Percentiles rank a stretch among this genome's conserved stretches.
phyloP scores from a whole-genome alignment of 2,888 invertebrate species.

The Chamaedrilus cognettii region DNA sequence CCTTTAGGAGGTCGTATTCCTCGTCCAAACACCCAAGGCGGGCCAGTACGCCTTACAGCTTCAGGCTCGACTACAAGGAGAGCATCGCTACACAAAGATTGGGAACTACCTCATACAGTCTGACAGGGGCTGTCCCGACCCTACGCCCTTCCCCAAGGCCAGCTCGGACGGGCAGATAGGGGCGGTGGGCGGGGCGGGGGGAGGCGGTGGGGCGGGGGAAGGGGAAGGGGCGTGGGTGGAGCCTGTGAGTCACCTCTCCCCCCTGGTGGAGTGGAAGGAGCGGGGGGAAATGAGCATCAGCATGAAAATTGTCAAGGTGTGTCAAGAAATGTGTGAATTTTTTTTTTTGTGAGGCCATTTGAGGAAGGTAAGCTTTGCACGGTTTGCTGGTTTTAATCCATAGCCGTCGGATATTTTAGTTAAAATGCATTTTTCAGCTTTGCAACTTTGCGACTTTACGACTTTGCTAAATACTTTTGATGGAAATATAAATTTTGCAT shows the following conservation, averaged over 20 bases:
- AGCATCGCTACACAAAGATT: neutral
- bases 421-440: too few relatives aligned
- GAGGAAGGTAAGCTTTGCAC: too few relatives aligned
- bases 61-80: neutral
- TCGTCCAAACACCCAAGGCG: slow-evolving; percentile 12
- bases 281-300: neutral
- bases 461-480: too few relatives aligned
- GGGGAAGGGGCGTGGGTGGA: neutral
- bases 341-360: too few relatives aligned
- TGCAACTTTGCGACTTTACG: too few relatives aligned
- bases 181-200: neutral
- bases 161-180: neutral
- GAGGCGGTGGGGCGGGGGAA: too few relatives aligned
- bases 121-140: slow-evolving; percentile 15
- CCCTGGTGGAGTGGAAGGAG: neutral
- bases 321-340: too few relatives aligned
- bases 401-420: too few relatives aligned
- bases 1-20: slow-evolving; percentile 11
- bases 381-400: too few relatives aligned
- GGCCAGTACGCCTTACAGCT: slow-evolving; percentile 23
- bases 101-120: slow-evolving; percentile 19
- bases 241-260: neutral
- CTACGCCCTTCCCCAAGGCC: slow-evolving; percentile 14
- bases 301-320: slow-evolving; percentile 8
- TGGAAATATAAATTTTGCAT: too few relatives aligned